Base-by-base conservation (phyloP, 2,888 invertebrate genomes). In the Pteria penguin region DNA sequence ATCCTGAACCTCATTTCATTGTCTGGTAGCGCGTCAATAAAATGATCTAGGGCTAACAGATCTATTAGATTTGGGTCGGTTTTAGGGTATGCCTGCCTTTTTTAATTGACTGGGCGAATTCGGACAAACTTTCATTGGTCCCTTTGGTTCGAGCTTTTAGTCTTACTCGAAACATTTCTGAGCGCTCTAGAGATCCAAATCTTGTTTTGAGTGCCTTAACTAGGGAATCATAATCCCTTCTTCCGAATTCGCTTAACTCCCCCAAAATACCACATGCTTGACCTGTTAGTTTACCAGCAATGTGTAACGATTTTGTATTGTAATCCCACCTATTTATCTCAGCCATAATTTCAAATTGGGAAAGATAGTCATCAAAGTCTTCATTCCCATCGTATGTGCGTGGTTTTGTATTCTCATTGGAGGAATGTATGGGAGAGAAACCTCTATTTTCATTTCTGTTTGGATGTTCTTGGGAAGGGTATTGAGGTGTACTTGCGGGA, bases 261-360 rank as follows among this genome's bases (percentile, higher is more conserved):
- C 45, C 63, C 18, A 65, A 36, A 8, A 65, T 5, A 22, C 63
- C 24, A 36, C 33, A 32, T 36, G 63, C 63, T 29, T 45, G 29
- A 24, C 31, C 31, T 24, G 63, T 22, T 36, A 65, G n/a, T 36
- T 36, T 22, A 45, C 63, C 26, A n/a, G 63, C 63, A 27, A 63
- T 24, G 4, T 63, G 63, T 26, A 63, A 63, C 22, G 63, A 63
- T 36, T 63, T 63, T 5, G 36, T 63, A n/a, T 22, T 63, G 24
- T 63, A 63, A 36, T 63, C 63, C 63, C 63, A 63, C 22, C 36
- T 32, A 63, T 63, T 63, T 4, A 63, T 24, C 22, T 63, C 63
- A 4, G 63, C 32, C 1, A 63, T 29, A 22, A 63, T 63, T 33
- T 33, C 36, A 32, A 63, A 63, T 3, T 63, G 31, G n/a, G 63